Evolutionary conservation across 2,888 invertebrate genomes (phyloP), one percentile per base, ranked within the genome.

Genomic region (Amblyjoppa fuscipennis): DNA sequence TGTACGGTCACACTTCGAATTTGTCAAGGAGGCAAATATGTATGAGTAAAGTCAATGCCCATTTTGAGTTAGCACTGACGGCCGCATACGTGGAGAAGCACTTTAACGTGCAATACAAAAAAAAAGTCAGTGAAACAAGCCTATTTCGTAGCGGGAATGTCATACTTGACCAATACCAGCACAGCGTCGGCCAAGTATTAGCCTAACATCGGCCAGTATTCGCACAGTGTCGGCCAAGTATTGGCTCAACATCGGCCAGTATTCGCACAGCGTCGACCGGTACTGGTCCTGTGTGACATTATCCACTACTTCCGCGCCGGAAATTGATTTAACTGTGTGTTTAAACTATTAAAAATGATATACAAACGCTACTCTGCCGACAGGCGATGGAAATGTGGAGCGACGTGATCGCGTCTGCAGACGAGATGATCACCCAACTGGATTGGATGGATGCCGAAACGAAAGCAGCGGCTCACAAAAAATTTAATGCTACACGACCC

Each of bases 391-490:
- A 97, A 91, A 98, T 98, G 97, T 95, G 98, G 77, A 95, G 96
- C 83, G 96, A 97, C 93, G 96, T 98, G 13, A 95, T 96, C 74
- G 94, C 95, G 13, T 96, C 98, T 1, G 98, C 98, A 94, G 96
- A 96, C 81, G 95, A 95, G n/a, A 96, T 97, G 84, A 96, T 98
- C 0, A 93, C 95, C 11, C 95, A 95, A 75, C 94, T 97, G 85
- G 96, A 96, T 78, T 98, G 98, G 98, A 98, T 98, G 98, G 98
- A 98, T 93, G 94, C 94, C 7, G 94, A 94, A 79, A 98, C 98
- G 2, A 96, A 97, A 85, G 94, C 94, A 66, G 95, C 96, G 87
- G 97, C 98, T 0, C 95, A 95, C 75, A 94, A 94, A 90, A 97
- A 97, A 93, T 95, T 96, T 69, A 94, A 95, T 87, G 96, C 96